Base-by-base conservation (phyloP, 2,113 vertebrate genomes). In the Cettia cetti region DNA sequence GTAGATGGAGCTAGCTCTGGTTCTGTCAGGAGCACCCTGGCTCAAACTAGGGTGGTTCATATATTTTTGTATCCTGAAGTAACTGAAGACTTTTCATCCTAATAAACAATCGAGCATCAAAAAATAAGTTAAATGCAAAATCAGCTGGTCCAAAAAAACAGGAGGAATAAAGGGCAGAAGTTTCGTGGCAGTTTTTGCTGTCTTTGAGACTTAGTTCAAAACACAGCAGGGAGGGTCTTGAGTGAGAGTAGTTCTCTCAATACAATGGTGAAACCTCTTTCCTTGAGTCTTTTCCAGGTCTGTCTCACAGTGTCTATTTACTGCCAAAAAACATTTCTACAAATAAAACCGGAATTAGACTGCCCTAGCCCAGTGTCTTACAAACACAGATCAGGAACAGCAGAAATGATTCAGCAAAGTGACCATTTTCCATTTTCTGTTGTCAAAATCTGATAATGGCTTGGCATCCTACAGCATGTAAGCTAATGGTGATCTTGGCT, bases 381-480 rank as follows among this genome's bases (percentile, higher is more conserved):
- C 1, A 74, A 70, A 59, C 21, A 66, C 13, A 22, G 17, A 44
- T 83, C 6, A 27, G 27, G 42, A 76, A 28, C 63, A 74, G 12
- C 0, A 7, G n/a, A 69, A 86, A 30, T 64, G 5, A 66, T 53
- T 64, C 22, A 65, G 6, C 10, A 22, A 52, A 81, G 39, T 68
- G 13, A 44, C 49, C 7, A 7, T 79, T 63, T 66, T 83, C 27
- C 15, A 11, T 60, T 79, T 78, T 56, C 24, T 85, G 12, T 82
- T 92, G 20, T 70, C n/a, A 33, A 39, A 27, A 66, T 65, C 47
- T 66, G 45, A 7, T 54, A 27, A 52, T 69, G 30, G 18, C n/a
- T 53, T 33, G 8, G 31, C 2, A 0, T 76, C 53, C 19, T 80
- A 5, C 12, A 35, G 2, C 4, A 1, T 57, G 15, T 56, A 19